Percentiles rank a stretch among this genome's conserved stretches.
phyloP scores from a whole-genome alignment of 35 echinoderm and acorn worm species.

The Strongylocentrotus purpuratus region DNA sequence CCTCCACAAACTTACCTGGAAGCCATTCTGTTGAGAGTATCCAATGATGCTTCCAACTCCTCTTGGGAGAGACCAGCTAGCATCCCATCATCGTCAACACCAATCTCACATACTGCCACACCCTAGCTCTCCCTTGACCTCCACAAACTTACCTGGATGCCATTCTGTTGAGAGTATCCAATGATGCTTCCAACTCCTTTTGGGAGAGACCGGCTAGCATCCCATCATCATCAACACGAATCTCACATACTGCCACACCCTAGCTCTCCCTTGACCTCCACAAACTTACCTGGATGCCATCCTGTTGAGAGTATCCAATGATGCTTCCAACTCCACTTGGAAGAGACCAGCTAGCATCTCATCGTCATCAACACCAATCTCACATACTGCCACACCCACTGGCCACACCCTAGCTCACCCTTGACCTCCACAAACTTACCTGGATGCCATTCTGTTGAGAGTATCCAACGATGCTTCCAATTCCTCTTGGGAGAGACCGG shows the following conservation, averaged over 20 bases:
- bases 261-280: constrained; percentile 83
- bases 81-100: constrained; percentile 87
- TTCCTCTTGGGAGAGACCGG: constrained; percentile 73
- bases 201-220: constrained; percentile 70
- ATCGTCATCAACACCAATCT: constrained; percentile 94
- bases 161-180: constrained; percentile 82
- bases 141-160: constrained; percentile 79
- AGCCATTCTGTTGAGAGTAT: constrained; percentile 85
- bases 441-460: constrained; percentile 85
- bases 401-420: constrained; percentile 51
- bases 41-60: constrained; percentile 73
- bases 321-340: constrained; percentile 64
- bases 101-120: constrained; percentile 95
- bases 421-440: constrained; percentile 66
- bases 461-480: constrained; percentile 76
- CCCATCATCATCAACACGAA: constrained; percentile 90
- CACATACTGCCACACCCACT: constrained; percentile 86
- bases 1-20: constrained; percentile 69
- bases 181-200: constrained; percentile 67
- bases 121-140: constrained; percentile 80
- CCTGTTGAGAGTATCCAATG: constrained; percentile 70
- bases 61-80: constrained; percentile 64
- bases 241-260: constrained; percentile 95
- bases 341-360: constrained; percentile 75
- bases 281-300: constrained; percentile 68